Percentiles rank a stretch among this genome's conserved stretches.
Evolutionary conservation across 2,797 vertebrate genomes (phyloP).

Genomic region (Rhinogobio ventralis): DNA sequence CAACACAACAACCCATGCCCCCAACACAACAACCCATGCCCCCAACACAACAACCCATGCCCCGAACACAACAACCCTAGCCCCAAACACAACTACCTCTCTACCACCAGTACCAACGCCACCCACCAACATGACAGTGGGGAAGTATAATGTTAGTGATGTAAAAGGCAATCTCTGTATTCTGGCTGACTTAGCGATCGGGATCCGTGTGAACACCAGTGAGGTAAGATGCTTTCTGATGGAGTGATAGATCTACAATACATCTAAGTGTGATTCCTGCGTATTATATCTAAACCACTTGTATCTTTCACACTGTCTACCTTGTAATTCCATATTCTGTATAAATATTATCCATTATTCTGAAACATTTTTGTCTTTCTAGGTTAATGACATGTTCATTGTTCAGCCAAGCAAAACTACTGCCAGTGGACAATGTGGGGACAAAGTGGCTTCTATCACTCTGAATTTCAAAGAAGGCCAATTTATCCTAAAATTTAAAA

Average conservation of each 20-base stretch:
- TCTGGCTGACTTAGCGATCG: slow-evolving; percentile 63
- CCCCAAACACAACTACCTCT: accelerated
- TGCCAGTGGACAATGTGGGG: neutral
- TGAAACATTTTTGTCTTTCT: slow-evolving; percentile 6
- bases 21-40: accelerated
- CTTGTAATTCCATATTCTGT: neutral
- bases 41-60: accelerated
- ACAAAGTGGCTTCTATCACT: slow-evolving; percentile 25
- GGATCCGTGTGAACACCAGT: slow-evolving; percentile 64
- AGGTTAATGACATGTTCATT: slow-evolving; percentile 67
- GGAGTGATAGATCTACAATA: neutral
- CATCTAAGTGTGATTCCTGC: neutral
- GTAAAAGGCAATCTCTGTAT: slow-evolving; percentile 52
- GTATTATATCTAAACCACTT: neutral
- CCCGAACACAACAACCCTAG: neutral
- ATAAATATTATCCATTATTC: slow-evolving; percentile 7
- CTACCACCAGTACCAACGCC: slow-evolving; percentile 62
- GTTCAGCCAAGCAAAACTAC: slow-evolving; percentile 61
- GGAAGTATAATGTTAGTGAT: slow-evolving; percentile 63
- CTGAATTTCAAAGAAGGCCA: slow-evolving; percentile 62
- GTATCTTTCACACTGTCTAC: neutral
- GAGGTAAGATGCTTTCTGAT: slow-evolving; percentile 61
- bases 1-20: accelerated
- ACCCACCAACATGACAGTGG: slow-evolving; percentile 48
- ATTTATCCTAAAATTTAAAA: slow-evolving; percentile 70